Evolutionary conservation across 2,888 invertebrate species (phyloP), one percentile per base, ranked within the genome.

Genomic region (Dolichopus griseipennis): DNA sequence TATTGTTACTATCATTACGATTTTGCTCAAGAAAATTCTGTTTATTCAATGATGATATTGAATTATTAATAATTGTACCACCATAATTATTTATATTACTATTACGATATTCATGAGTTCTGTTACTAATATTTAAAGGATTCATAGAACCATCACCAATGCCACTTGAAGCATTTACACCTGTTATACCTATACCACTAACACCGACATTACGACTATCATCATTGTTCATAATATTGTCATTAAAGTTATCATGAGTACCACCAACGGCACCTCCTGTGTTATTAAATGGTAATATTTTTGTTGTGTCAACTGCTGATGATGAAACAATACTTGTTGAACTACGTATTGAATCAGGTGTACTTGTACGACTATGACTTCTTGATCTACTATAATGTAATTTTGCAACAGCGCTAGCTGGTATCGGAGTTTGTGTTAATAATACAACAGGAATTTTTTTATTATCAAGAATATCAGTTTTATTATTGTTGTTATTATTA

Each of bases 361-460:
- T 52, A 52, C 52, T 62, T 62, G 62, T 62, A 62, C 21, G 62
- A 62, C 22, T 62, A 62, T 62, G 22, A 22, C 21, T 22, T 62
- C 22, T 22, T 22, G 62, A 62, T 21, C 22, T 62, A 22, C 9
- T 21, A 27, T 62, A 21, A 22, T 22, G 22, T 22, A 22, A 62
- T 62, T 62, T 62, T 20, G 62, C 62, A 21, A 62, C 62, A 62
- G 22, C 21, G 6, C 52, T 52, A 18, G 52, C 20, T 37, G 37
- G 37, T 34, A 64, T 34, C 37, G 64, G 64, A 18, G 64, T 64
- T 37, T 33, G 64, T 37, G 64, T 64, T 64, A 64, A 64, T 15
- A 64, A 4, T n/a, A 64, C 64, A 20, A 64, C 64, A 10, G 64
- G 64, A 33, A 64, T 34, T 64, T 64, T 64, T 64, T 64, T 64